These are phyloP conservation scores for Toxonevra muliebris DNA, from an alignment of 2,888 invertebrate genomes.

Conservation along the genomic window DNA sequence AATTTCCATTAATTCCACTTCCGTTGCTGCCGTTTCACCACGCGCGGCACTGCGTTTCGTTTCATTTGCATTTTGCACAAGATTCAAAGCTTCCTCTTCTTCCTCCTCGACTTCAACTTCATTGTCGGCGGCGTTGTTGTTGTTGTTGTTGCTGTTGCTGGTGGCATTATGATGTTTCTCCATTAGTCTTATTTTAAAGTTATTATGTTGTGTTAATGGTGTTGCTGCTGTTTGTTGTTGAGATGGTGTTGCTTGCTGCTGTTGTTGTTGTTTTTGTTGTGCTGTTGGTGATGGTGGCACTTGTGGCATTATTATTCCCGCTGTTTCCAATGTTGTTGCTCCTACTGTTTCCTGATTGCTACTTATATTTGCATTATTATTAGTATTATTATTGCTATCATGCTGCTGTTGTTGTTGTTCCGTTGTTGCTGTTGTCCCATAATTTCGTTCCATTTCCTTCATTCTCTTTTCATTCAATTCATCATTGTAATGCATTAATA, in stretches of 20 bases:
- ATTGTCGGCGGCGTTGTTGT: slow-evolving; percentile 16
- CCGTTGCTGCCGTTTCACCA: no score
- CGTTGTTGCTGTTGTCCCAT: slow-evolving; percentile 44
- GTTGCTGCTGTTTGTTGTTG: slow-evolving; percentile 16
- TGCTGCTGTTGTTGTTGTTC: slow-evolving; percentile 41
- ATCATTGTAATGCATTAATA: slow-evolving; percentile 62
- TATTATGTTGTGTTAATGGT: slow-evolving; percentile 44
- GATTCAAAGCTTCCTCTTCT: slow-evolving; percentile 62
- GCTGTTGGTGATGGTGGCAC: slow-evolving; percentile 45
- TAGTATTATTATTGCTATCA: no score
- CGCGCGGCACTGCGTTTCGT: slow-evolving; percentile 7
- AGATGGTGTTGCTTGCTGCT: slow-evolving; percentile 9
- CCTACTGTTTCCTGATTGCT: slow-evolving; percentile 41
- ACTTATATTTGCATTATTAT: background rate
- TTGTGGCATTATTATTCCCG: slow-evolving; percentile 23
- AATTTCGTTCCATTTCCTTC: slow-evolving; percentile 51
- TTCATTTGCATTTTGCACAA: slow-evolving; percentile 52
- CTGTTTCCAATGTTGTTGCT: slow-evolving; percentile 25
- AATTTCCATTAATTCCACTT: background rate
- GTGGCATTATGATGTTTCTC: slow-evolving; percentile 52
- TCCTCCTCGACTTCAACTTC: slow-evolving; percentile 37
- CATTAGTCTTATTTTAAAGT: slow-evolving; percentile 57
- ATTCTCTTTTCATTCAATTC: slow-evolving; percentile 61
- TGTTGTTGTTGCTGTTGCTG: slow-evolving; percentile 8
- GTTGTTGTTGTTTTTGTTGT: background rate